These are phyloP conservation scores for Pristionchus maxplancki DNA, from an alignment of 2,888 invertebrate species.

Conservation along the genomic window DNA sequence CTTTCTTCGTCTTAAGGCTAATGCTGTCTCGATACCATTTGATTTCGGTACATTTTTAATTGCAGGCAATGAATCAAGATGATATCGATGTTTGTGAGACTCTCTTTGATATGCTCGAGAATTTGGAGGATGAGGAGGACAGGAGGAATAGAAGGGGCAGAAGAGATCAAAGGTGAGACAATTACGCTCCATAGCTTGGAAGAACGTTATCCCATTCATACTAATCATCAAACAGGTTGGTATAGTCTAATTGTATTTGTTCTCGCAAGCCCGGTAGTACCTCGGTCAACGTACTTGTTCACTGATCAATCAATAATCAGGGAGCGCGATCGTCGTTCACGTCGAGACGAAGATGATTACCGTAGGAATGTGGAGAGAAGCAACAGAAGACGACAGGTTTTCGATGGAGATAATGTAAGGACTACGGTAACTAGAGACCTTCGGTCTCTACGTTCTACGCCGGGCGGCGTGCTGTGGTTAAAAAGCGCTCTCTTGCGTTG, in stretches of 20 bases:
- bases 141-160: constrained; percentile 2
- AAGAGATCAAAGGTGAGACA: background rate
- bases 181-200: too few relatives aligned
- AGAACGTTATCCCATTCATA: too few relatives aligned
- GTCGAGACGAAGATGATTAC: constrained; percentile 46
- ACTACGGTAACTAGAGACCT: background rate
- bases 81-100: constrained; percentile 51
- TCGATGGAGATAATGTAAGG: constrained; percentile 43
- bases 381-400: constrained; percentile 9
- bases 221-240: too few relatives aligned
- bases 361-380: constrained; percentile 45
- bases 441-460: too few relatives aligned
- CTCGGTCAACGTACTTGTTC: background rate
- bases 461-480: too few relatives aligned
- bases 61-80: constrained; percentile 42
- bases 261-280: background rate
- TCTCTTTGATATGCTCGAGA: constrained; percentile 44
- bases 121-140: constrained; percentile 14
- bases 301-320: background rate
- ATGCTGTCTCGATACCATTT: too few relatives aligned
- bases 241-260: too few relatives aligned
- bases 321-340: constrained; percentile 43
- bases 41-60: too few relatives aligned
- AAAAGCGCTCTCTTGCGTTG: too few relatives aligned
- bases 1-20: too few relatives aligned